These are phyloP conservation scores for Lucilia cuprina DNA, from an alignment of 1,140 invertebrate genomes.

Conservation along the genomic window DNA sequence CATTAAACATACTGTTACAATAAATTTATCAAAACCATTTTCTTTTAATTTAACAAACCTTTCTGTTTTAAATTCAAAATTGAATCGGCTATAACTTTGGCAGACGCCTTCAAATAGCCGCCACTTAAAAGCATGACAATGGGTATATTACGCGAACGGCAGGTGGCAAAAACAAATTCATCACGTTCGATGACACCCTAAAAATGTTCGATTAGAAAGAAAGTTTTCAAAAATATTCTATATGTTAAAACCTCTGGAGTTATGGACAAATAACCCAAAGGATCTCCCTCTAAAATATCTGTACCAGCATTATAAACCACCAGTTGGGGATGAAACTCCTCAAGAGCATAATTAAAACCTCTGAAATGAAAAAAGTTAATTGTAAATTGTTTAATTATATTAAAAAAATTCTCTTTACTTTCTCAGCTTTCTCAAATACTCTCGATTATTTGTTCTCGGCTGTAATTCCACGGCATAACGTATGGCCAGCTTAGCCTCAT, in stretches of 20 bases:
- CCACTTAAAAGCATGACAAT: conserved; percentile 90
- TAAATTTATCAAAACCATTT: background rate
- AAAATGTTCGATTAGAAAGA: background rate
- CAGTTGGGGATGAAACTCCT: conserved; percentile 80
- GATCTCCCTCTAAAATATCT: conserved; percentile 81
- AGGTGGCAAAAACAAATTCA: conserved; percentile 80
- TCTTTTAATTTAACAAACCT: conserved; percentile 40
- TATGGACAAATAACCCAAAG: conserved; percentile 74
- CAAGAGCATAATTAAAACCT: conserved; percentile 24
- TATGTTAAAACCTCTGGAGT: conserved; percentile 67
- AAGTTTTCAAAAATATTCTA: background rate
- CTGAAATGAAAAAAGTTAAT: conserved; percentile 12
- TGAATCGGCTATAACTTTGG: conserved; percentile 81
- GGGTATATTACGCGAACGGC: conserved; percentile 71
- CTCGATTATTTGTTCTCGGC: conserved; percentile 71
- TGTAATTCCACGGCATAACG: conserved; percentile 75
- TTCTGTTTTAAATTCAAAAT: conserved; percentile 73
- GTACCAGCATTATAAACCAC: conserved; percentile 90
- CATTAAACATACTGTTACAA: no score
- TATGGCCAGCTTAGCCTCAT: conserved; percentile 77
- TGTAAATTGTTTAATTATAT: background rate
- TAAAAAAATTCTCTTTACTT: conserved; percentile 63
- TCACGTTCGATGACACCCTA: conserved; percentile 84
- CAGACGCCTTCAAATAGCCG: conserved; percentile 79
- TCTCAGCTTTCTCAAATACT: conserved; percentile 75